These are phyloP conservation scores for Mesitornis unicolor DNA, from an alignment of 2,113 vertebrate genomes.

Conservation along the genomic window DNA sequence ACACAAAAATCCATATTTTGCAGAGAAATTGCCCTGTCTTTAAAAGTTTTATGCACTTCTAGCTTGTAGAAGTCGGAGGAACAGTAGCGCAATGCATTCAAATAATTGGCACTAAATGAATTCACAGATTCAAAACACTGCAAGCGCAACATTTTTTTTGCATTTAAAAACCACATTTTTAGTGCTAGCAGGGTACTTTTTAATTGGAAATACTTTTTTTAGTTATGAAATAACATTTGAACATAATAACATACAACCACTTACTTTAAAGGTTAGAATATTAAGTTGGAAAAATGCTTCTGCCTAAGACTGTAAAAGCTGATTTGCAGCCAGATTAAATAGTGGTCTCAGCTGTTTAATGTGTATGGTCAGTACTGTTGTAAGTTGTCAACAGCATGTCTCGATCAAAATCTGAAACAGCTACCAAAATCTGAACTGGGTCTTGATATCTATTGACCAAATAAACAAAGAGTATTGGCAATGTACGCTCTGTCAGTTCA, in stretches of 20 bases:
- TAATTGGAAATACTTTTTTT: neutral
- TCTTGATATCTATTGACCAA: neutral
- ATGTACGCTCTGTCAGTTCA: neutral
- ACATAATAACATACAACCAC: neutral
- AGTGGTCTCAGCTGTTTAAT: neutral
- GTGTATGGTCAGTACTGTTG: neutral
- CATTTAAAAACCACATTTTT: slow-evolving; percentile 24
- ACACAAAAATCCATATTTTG: slow-evolving; percentile 57
- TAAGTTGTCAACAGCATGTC: neutral
- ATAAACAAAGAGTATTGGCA: neutral
- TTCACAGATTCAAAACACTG: neutral
- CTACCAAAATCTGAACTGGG: neutral
- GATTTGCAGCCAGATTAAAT: neutral
- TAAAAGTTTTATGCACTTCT: neutral
- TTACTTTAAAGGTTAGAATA: slow-evolving; percentile 10
- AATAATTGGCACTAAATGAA: neutral
- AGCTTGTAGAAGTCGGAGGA: slow-evolving; percentile 3
- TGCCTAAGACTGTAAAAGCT: neutral
- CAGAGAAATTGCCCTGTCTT: slow-evolving; percentile 32
- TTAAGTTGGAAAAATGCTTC: neutral
- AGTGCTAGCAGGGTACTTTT: neutral
- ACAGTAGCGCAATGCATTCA: neutral
- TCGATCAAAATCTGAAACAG: neutral
- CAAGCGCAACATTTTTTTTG: neutral
- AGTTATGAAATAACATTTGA: neutral